Evolutionary conservation across 2,888 invertebrate genomes (phyloP).

Genomic region (Nymphalis polychloros): DNA sequence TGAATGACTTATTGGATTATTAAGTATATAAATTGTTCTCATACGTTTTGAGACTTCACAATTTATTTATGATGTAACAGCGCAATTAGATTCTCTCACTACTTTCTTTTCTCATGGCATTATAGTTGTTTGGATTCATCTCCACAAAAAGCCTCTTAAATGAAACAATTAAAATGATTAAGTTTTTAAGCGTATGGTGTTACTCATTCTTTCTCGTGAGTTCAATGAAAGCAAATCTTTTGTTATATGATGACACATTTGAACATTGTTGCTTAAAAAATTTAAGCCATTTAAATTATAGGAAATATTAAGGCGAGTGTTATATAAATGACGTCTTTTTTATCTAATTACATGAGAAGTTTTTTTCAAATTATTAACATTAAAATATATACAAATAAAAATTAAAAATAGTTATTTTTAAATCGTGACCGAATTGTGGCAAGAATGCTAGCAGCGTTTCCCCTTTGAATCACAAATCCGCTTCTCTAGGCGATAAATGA

Average conservation of each 20-base stretch:
- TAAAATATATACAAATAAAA: too few species aligned
- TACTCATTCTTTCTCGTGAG: conserved; percentile 5
- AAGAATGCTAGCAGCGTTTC: too few species aligned
- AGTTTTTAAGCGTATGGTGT: not conserved
- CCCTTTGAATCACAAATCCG: too few species aligned
- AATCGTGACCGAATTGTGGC: too few species aligned
- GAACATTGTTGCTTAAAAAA: not conserved
- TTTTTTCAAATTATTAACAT: too few species aligned
- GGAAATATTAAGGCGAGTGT: too few species aligned
- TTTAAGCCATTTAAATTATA: too few species aligned
- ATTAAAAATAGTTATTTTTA: too few species aligned
- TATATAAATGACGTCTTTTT: too few species aligned
- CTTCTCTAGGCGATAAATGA: too few species aligned
- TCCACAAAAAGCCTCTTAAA: conserved; percentile 3
- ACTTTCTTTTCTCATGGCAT: conserved; percentile 6
- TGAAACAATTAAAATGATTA: conserved; percentile 9
- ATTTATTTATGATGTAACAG: not conserved
- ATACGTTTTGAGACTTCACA: not conserved
- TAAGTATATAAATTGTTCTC: not conserved
- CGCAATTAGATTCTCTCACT: not conserved
- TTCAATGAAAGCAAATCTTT: conserved; percentile 1
- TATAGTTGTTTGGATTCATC: conserved; percentile 2
- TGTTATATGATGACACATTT: not conserved
- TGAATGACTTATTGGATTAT: not conserved
- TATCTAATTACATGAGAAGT: too few species aligned